phyloP scores from a whole-genome alignment of 2,113 vertebrate genomes.

The Nothocercus nigrocapillus region DNA sequence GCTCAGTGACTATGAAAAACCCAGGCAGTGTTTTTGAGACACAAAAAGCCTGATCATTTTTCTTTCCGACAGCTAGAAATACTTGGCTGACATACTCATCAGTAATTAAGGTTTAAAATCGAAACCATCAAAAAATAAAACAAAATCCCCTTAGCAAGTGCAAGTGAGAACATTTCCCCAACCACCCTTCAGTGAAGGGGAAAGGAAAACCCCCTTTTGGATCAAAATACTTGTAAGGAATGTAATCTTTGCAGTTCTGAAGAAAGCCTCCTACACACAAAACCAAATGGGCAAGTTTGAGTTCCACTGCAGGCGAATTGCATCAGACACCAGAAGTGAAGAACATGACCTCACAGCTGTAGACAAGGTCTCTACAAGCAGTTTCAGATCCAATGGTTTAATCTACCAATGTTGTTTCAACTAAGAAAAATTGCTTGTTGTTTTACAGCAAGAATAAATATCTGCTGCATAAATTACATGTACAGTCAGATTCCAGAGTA shows the following conservation, averaged over 20 bases:
- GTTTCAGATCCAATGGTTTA: not conserved
- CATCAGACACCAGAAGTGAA: not conserved
- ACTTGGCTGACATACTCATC: not conserved
- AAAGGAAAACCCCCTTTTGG: not conserved
- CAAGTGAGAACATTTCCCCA: not conserved
- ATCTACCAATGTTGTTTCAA: not conserved
- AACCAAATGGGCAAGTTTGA: not conserved
- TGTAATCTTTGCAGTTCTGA: not conserved
- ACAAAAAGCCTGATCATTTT: rapidly evolving
- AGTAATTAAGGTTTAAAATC: not conserved
- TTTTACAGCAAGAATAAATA: not conserved
- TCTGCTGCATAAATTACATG: not conserved
- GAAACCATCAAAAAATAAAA: not conserved
- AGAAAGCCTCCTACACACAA: not conserved
- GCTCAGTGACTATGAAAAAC: not conserved
- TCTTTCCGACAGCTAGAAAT: not conserved
- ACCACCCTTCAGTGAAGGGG: not conserved
- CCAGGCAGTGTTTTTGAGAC: not conserved
- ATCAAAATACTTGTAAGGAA: not conserved
- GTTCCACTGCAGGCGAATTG: not conserved
- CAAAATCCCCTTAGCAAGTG: not conserved
- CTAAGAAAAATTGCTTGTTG: not conserved
- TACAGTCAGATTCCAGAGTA: not conserved
- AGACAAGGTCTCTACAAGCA: not conserved
- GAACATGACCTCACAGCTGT: not conserved